These are phyloP conservation scores for Hyphantria cunea DNA, from an alignment of 1,140 invertebrate species.

Conservation along the genomic window DNA sequence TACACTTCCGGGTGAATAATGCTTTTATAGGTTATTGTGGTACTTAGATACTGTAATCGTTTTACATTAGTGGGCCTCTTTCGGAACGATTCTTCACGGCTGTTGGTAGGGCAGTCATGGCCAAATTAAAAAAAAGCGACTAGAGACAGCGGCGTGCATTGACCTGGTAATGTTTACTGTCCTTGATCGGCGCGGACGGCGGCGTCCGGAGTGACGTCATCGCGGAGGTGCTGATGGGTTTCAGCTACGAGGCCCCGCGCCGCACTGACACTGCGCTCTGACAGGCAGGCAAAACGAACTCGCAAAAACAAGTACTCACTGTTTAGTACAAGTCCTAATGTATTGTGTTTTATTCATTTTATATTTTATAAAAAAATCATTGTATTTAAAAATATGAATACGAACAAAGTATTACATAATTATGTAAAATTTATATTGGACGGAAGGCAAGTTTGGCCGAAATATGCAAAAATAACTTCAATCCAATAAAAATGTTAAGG, in stretches of 20 bases:
- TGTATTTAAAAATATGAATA: too few species aligned
- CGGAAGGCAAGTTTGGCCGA: too few species aligned
- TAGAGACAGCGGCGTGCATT: constrained; percentile 71
- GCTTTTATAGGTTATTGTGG: background rate
- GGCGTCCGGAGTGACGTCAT: constrained; percentile 69
- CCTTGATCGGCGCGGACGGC: constrained; percentile 62
- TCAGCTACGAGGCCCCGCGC: constrained; percentile 48
- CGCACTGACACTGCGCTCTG: background rate
- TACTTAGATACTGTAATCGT: constrained; percentile 18
- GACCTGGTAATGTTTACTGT: constrained; percentile 79
- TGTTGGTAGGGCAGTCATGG: constrained; percentile 60
- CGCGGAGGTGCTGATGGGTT: constrained; percentile 74
- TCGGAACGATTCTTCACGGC: constrained; percentile 40
- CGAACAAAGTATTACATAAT: too few species aligned
- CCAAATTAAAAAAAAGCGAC: constrained; percentile 55
- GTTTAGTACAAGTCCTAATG: too few species aligned
- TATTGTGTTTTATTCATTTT: too few species aligned
- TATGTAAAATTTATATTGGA: too few species aligned
- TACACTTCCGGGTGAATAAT: constrained; percentile 13
- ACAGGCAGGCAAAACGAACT: too few species aligned
- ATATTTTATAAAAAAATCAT: too few species aligned
- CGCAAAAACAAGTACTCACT: too few species aligned
- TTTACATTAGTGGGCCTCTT: constrained; percentile 46
- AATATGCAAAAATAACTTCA: too few species aligned
- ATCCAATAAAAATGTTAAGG: too few species aligned